A percentile compares a stretch with the other conserved stretches of the same genome.
Evolutionary conservation across 2,113 vertebrate species (phyloP).

Genomic region (Grammomys surdaster): DNA sequence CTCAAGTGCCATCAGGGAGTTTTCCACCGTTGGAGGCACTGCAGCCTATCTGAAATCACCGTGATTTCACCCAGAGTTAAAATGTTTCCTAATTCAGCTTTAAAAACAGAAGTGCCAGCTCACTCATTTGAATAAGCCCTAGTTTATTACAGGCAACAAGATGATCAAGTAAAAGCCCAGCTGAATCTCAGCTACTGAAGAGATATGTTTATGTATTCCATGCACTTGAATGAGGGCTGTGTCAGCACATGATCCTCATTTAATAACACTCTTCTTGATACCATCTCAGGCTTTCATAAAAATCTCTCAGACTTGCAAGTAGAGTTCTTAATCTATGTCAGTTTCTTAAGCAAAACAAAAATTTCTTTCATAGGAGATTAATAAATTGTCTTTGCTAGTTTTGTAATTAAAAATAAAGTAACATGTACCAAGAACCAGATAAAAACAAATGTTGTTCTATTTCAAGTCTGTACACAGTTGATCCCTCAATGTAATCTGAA

Average conservation of each 20-base stretch:
- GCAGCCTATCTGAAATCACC: not conserved
- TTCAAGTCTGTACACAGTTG: not conserved
- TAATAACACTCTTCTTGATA: constrained; percentile 65
- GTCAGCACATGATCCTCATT: constrained; percentile 57
- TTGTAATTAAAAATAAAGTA: constrained; percentile 68
- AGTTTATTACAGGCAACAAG: constrained; percentile 75
- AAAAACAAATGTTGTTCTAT: constrained; percentile 16
- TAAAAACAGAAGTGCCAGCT: constrained; percentile 61
- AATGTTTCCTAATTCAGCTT: constrained; percentile 66
- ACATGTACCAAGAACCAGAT: constrained; percentile 15
- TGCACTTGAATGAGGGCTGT: constrained; percentile 69
- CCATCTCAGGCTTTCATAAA: constrained; percentile 50
- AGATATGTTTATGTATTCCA: constrained; percentile 69
- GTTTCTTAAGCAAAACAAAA: constrained; percentile 16
- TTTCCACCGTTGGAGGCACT: not conserved
- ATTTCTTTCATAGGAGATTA: constrained; percentile 35
- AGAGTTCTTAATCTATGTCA: constrained; percentile 27
- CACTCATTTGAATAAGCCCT: constrained; percentile 71
- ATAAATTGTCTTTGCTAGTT: constrained; percentile 49
- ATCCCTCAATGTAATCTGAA: constrained; percentile 12
- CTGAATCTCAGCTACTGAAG: constrained; percentile 71
- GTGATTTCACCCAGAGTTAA: constrained; percentile 66
- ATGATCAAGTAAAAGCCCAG: constrained; percentile 78
- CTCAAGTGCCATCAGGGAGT: constrained; percentile 22
- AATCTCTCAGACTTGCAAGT: constrained; percentile 18